Base-by-base conservation (phyloP, 2,888 invertebrate genomes). In the Andrena praecox region DNA sequence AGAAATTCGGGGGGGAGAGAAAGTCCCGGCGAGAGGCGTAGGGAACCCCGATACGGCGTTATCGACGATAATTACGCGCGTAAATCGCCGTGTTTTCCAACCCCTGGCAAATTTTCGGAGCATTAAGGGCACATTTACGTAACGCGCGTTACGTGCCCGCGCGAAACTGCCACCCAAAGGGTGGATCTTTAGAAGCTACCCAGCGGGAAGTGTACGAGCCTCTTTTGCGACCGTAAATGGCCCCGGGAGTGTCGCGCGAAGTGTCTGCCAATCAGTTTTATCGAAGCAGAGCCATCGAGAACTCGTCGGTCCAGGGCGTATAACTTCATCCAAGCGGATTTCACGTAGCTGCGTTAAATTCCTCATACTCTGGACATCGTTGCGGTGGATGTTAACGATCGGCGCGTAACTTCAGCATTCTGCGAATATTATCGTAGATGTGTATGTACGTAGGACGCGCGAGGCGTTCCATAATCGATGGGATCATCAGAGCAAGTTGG, bases 11-110 rank as follows among this genome's bases (percentile, higher is more conserved):
- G 20, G 56, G 35, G 59, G 59, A 35, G n/a, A n/a, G n/a, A 60
- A 70, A 70, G 20, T 60, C 29, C 8, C n/a, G 48, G 52, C 16
- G 29, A 8, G 24, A 5, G 24, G 54, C 7, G 2, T 20, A 8
- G 20, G 52, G 5, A 12, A 20, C 33, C 42, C 42, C 52, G 69
- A 63, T 62, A 64, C 62, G 60, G 63, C 80, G 81, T 85, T 87
- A 83, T 82, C 87, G 69, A 64, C 82, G 80, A 84, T 87, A 87
- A 87, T 87, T 78, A 78, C 50, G 72, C 60, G 66, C 59, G 29
- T 52, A 48, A 75, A 76, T 48, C 74, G 31, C 31, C 27, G n/a
- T 6, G 29, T 75, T 52, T 60, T 48, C 50, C 24, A 42, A 42
- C 56, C 56, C 27, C 2, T 2, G 70, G 16, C 52, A 33, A 62